Evolutionary conservation across 1,140 invertebrate species (phyloP).

Genomic region (Camponotus pennsylvanicus): DNA sequence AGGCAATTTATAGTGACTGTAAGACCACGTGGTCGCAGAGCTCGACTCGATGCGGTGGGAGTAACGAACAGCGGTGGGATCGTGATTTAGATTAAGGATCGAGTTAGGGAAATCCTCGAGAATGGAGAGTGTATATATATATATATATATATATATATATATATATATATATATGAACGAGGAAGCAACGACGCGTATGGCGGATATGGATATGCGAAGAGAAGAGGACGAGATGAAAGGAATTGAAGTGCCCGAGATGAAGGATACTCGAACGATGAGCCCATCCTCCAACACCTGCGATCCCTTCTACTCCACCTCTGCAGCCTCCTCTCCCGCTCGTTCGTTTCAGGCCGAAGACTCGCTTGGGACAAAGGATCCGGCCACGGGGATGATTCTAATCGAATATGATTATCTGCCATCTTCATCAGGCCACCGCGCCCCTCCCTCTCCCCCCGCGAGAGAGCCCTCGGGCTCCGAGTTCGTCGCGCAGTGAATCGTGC

Average conservation of each 20-base stretch:
- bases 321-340: background rate
- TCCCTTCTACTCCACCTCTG: background rate
- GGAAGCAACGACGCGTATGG: background rate
- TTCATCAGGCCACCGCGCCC: slow-evolving; percentile 73
- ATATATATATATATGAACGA: slow-evolving; percentile 10
- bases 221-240: slow-evolving; percentile 36
- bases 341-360: slow-evolving; percentile 52
- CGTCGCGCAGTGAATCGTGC: slow-evolving; percentile 40
- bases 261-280: slow-evolving; percentile 74
- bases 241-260: slow-evolving; percentile 67
- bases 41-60: slow-evolving; percentile 53
- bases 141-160: slow-evolving; percentile 19
- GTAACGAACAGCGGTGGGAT: slow-evolving; percentile 65
- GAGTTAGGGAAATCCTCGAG: slow-evolving; percentile 65
- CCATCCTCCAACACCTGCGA: slow-evolving; percentile 6
- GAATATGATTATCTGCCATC: slow-evolving; percentile 82
- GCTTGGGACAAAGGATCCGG: slow-evolving; percentile 79
- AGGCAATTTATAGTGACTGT: slow-evolving; percentile 82
- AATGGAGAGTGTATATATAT: slow-evolving; percentile 35
- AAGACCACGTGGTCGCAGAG: slow-evolving; percentile 51
- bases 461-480: slow-evolving; percentile 19
- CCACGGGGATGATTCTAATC: slow-evolving; percentile 81
- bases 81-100: slow-evolving; percentile 82
- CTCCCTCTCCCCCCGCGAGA: background rate
- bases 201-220: slow-evolving; percentile 20